Evolutionary conservation across 2,113 vertebrate species (phyloP).

Genomic region (Elephantulus edwardii): DNA sequence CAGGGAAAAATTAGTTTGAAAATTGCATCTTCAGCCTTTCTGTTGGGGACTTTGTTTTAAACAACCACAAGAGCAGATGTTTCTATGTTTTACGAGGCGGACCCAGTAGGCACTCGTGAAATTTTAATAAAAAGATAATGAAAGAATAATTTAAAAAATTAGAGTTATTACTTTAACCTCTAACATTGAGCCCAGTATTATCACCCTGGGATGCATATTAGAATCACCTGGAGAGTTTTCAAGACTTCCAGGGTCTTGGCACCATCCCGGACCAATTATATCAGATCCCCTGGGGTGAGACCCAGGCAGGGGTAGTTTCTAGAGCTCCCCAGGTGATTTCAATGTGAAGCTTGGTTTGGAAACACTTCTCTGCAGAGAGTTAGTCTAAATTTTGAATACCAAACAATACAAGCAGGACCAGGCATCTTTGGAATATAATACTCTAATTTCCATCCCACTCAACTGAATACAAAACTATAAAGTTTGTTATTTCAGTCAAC

Average conservation of each 20-base stretch:
- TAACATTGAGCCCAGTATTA: neutral
- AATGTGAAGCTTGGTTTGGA: neutral
- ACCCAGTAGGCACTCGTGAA: neutral
- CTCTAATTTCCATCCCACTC: neutral
- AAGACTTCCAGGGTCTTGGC: neutral
- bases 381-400: conserved; percentile 15
- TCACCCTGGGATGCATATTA: neutral
- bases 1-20: conserved; percentile 6
- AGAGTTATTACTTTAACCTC: conserved; percentile 5
- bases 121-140: conserved; percentile 48
- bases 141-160: conserved; percentile 37
- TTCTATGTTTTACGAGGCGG: neutral
- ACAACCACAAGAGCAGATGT: conserved; percentile 19
- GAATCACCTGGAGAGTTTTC: neutral
- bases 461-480: conserved; percentile 18
- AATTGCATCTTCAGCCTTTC: conserved; percentile 10
- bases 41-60: conserved; percentile 37
- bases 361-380: neutral
- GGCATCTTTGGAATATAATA: neutral
- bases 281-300: neutral
- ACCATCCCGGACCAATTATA: neutral
- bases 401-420: conserved; percentile 5
- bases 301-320: neutral
- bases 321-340: neutral
- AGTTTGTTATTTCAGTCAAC: conserved; percentile 29